phyloP scores from a whole-genome alignment of 1,140 invertebrate genomes.

The Asbolus verrucosus region DNA sequence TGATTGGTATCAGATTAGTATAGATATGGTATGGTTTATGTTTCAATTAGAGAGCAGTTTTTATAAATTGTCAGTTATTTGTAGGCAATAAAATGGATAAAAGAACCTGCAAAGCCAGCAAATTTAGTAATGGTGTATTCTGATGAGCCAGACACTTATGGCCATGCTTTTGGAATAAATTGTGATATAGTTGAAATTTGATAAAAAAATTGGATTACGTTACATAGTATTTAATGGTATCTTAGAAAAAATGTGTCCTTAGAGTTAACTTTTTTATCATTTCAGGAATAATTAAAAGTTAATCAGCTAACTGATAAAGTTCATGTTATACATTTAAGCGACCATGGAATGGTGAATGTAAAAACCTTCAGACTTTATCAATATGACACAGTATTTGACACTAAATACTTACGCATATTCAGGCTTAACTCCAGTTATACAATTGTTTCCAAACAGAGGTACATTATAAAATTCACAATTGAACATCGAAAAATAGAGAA shows the following conservation, averaged over 20 bases:
- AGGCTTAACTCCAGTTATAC: conserved; percentile 66
- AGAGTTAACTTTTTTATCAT: too few relatives aligned
- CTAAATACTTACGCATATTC: conserved; percentile 66
- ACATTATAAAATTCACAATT: too few relatives aligned
- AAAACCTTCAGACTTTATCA: conserved; percentile 69
- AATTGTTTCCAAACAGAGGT: conserved; percentile 71
- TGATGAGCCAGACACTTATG: conserved; percentile 77
- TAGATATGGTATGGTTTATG: too few relatives aligned
- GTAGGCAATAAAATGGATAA: conserved; percentile 75
- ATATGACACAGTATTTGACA: conserved; percentile 71
- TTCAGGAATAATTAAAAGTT: conserved; percentile 24
- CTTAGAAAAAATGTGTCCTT: too few relatives aligned
- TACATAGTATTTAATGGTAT: conserved; percentile 67
- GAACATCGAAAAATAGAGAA: too few relatives aligned
- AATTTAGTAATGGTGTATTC: conserved; percentile 80
- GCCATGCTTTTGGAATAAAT: conserved; percentile 67
- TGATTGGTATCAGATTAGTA: conserved; percentile 69
- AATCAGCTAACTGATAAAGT: conserved; percentile 64
- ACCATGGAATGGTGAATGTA: conserved; percentile 79
- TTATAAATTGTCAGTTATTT: too few relatives aligned
- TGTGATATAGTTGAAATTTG: conserved; percentile 62
- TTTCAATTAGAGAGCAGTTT: too few relatives aligned
- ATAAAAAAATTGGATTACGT: conserved; percentile 70
- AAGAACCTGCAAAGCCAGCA: conserved; percentile 68
- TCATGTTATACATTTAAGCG: conserved; percentile 79